phyloP scores from a whole-genome alignment of 2,113 vertebrate genomes.

The Ameiurus melas region DNA sequence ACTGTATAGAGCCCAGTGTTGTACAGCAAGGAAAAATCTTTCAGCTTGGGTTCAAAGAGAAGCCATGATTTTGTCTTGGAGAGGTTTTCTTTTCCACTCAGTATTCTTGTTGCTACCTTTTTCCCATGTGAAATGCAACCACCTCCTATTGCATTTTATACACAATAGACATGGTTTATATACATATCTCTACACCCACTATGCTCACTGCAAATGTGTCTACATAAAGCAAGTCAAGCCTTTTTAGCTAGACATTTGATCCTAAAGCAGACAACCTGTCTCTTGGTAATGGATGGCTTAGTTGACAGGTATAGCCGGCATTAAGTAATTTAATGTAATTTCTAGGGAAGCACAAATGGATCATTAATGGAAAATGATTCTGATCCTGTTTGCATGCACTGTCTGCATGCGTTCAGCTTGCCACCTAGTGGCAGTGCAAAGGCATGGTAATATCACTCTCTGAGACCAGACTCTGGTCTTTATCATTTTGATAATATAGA shows the following conservation, averaged over 20 bases:
- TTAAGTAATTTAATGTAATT: conserved; percentile 38
- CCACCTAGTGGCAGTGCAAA: conserved; percentile 61
- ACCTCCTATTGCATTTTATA: conserved; percentile 14
- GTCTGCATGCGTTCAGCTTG: conserved; percentile 25
- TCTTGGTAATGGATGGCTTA: conserved; percentile 29
- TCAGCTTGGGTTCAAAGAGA: conserved; percentile 31
- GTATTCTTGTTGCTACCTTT: neutral
- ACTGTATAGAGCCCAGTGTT: conserved; percentile 26
- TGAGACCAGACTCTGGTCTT: neutral
- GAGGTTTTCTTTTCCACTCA: conserved; percentile 4
- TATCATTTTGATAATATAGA: neutral
- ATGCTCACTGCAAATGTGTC: neutral
- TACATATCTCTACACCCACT: neutral
- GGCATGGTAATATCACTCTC: neutral
- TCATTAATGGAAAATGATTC: conserved; percentile 25
- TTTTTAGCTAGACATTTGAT: conserved; percentile 42
- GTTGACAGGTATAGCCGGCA: conserved; percentile 41
- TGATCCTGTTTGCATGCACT: neutral
- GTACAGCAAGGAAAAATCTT: conserved; percentile 18
- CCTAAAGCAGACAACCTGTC: conserved; percentile 20
- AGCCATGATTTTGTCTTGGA: conserved; percentile 14
- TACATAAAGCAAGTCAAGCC: conserved; percentile 26
- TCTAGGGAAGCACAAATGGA: conserved; percentile 33
- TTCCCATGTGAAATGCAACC: conserved; percentile 10
- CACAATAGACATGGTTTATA: conserved; percentile 26